These are phyloP conservation scores for Syrphus vitripennis DNA, from an alignment of 2,888 invertebrate species.

Conservation along the genomic window DNA sequence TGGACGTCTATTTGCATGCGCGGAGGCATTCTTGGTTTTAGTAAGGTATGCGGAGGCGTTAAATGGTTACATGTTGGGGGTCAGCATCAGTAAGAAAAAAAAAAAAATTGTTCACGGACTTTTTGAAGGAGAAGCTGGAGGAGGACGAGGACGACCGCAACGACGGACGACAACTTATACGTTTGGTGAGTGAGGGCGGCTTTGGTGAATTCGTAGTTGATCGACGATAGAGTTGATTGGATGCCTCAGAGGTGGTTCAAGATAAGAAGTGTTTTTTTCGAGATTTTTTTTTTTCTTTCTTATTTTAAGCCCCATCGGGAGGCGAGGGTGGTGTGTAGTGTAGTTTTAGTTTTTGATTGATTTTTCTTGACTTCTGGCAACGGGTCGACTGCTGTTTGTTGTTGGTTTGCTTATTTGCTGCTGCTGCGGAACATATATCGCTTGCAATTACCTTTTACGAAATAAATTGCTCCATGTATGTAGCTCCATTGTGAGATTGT, in stretches of 20 bases:
- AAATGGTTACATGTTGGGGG: slow-evolving; percentile 70
- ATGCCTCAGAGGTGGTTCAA: slow-evolving; percentile 56
- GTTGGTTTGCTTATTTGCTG: neutral
- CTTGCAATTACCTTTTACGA: slow-evolving; percentile 52
- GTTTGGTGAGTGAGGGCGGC: slow-evolving; percentile 7
- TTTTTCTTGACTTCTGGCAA: slow-evolving; percentile 68
- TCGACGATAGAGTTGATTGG: slow-evolving; percentile 64
- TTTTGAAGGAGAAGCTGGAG: neutral
- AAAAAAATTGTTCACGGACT: slow-evolving; percentile 45
- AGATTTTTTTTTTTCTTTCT: neutral
- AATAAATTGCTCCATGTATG: slow-evolving; percentile 53
- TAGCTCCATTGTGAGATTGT: slow-evolving; percentile 34
- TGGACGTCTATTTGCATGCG: slow-evolving; percentile 65
- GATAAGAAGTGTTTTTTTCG: slow-evolving; percentile 54
- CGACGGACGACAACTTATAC: slow-evolving; percentile 17
- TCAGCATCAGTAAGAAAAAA: no score
- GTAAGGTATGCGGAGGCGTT: slow-evolving; percentile 67
- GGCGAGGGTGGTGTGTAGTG: slow-evolving; percentile 19
- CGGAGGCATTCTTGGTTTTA: slow-evolving; percentile 54
- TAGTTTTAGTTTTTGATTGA: slow-evolving; percentile 57
- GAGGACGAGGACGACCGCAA: neutral
- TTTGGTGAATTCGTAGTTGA: slow-evolving; percentile 52
- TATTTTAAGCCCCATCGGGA: neutral
- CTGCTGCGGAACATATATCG: neutral
- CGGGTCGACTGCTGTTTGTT: slow-evolving; percentile 42